Base-by-base conservation (phyloP, 2,888 invertebrate species). In the Brachyptera risi region DNA sequence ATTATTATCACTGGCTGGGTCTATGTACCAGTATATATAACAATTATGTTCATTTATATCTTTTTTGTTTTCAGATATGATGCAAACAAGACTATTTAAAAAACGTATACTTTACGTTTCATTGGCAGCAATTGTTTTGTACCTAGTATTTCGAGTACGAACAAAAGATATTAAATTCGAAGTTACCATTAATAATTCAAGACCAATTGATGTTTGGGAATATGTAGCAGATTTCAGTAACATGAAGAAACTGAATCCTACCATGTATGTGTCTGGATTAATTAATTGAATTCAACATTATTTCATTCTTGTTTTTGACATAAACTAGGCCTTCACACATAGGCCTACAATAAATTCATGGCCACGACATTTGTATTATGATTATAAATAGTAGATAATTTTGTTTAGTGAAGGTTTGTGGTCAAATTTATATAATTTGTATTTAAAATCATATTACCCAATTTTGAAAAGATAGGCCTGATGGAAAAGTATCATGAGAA, bases 141-240 rank as follows among this genome's bases (percentile, higher is more conserved):
- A 62, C 47, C 24, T 64, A 9, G 11, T 62, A 5, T 37, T 64
- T 5, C 54, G 62, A 49, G 42, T 37, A 13, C 56, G 40, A 21
- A 62, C 64, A 19, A 65, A 71, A 51, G 57, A 57, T 11, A 63
- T 67, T 1, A 63, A 63, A 7, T 71, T 70, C 65, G 79, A 81
- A 66, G 76, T 76, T 56, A 74, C 76, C 65, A 76, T 88, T 67
- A 72, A 74, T 35, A 78, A 83, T 66, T 74, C 80, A 0, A 77
- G 79, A 68, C 82, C 88, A 17, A 79, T 79, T 69, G 76, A 75
- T 26, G 83, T 85, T 31, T 88, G 88, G 87, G 86, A 87, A 72
- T 87, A 80, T 73, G 82, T 87, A n/a, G 84, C 87, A 0, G 88
- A 88, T 74, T 88, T 88, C 69, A 85, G 82, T 69, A 87, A 88